A percentile compares a stretch with the other conserved stretches of the same genome.
Evolutionary conservation across 2,113 vertebrate genomes (phyloP).

Genomic region (Ictidomys tridecemlineatus): DNA sequence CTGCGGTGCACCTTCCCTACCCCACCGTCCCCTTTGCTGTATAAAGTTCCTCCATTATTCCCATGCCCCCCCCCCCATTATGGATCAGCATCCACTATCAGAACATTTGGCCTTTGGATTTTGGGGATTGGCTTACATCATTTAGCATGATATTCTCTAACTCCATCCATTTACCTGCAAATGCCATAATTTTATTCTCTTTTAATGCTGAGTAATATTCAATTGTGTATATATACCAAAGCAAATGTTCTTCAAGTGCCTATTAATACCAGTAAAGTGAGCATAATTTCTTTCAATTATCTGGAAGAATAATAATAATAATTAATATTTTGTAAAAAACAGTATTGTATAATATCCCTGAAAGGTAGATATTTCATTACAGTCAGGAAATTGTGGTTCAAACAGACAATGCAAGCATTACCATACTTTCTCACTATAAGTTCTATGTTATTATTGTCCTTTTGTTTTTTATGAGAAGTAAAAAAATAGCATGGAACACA

Average conservation of each 20-base stretch:
- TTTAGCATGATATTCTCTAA: no score
- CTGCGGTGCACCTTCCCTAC: no score
- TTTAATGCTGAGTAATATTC: no score
- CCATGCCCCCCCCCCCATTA: no score
- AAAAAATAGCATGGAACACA: neutral
- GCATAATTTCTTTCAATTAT: neutral
- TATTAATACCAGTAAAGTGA: constrained; percentile 3
- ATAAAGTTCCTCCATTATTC: no score
- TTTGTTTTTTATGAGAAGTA: neutral
- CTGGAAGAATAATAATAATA: neutral
- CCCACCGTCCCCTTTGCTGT: no score
- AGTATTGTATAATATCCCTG: constrained; percentile 3
- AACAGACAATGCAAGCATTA: neutral
- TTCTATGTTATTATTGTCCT: neutral
- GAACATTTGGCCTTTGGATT: no score
- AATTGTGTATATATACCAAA: neutral
- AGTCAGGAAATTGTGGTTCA: neutral
- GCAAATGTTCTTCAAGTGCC: neutral
- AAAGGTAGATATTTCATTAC: neutral
- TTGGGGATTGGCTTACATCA: no score
- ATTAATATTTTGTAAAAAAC: constrained; percentile 12
- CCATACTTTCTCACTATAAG: neutral
- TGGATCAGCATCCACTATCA: no score
- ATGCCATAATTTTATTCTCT: no score
- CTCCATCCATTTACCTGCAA: no score